These are phyloP conservation scores for Caracal caracal DNA, from an alignment of 2,113 vertebrate genomes.

Conservation along the genomic window DNA sequence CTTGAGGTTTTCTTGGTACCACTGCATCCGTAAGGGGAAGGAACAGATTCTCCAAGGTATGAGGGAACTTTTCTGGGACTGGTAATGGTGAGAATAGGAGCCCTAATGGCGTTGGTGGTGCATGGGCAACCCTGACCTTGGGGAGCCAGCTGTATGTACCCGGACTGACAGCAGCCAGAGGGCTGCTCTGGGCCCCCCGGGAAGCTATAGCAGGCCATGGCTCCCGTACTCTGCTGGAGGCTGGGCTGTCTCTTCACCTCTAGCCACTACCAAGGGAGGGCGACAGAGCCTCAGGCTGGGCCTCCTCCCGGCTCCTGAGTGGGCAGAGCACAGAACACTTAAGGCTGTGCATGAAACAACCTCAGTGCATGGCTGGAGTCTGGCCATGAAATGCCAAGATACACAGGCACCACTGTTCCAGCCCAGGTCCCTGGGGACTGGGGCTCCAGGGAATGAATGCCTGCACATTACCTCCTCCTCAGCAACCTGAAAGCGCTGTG, in stretches of 20 bases:
- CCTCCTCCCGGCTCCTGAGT: not conserved
- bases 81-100: not conserved
- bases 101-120: not conserved
- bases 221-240: not conserved
- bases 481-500: constrained; percentile 30
- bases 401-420: constrained; percentile 75
- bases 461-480: constrained; percentile 59
- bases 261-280: constrained; percentile 64
- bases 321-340: constrained; percentile 66
- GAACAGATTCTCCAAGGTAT: not conserved
- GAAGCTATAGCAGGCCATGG: not conserved
- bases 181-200: not conserved
- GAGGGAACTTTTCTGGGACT: not conserved
- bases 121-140: not conserved
- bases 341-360: constrained; percentile 71
- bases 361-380: constrained; percentile 74
- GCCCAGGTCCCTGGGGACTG: constrained; percentile 52
- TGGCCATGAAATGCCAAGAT: constrained; percentile 76
- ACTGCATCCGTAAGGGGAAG: not conserved
- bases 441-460: constrained; percentile 74
- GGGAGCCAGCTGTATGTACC: not conserved
- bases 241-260: constrained; percentile 31
- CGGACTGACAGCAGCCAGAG: not conserved
- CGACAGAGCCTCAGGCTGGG: constrained; percentile 69
- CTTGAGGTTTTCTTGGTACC: not conserved